Conservation (phyloP, 2,797 vertebrate species). For the Leptatherina wallacei region DNA sequence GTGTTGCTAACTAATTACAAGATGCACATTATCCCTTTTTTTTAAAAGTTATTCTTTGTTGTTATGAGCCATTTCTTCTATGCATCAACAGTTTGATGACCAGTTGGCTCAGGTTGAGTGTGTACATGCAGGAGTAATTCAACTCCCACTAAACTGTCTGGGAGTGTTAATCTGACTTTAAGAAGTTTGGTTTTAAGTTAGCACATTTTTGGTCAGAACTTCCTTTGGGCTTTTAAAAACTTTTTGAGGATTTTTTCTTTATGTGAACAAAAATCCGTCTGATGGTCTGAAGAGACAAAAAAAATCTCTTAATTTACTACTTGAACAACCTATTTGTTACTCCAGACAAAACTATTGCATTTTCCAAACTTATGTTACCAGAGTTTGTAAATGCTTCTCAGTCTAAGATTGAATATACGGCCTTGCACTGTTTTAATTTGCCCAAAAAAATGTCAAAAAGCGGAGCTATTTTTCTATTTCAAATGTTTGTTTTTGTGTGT, state of each 20-base stretch:
- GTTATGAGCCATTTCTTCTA: too few relatives aligned
- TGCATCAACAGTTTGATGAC: neutral
- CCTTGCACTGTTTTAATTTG: neutral
- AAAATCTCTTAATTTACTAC: neutral
- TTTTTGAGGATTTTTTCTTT: neutral
- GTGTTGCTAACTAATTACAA: neutral
- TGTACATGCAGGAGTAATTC: too few relatives aligned
- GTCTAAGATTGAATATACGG: too few relatives aligned
- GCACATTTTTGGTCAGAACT: neutral
- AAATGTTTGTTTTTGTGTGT: constrained; percentile 1
- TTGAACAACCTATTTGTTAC: neutral
- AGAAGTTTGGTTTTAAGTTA: too few relatives aligned
- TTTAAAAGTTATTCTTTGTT: too few relatives aligned
- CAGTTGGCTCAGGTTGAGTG: too few relatives aligned
- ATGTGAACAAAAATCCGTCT: neutral
- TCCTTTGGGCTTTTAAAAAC: neutral
- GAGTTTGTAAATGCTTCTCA: neutral
- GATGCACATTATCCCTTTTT: neutral
- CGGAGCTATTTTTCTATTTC: neutral
- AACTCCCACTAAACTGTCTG: too few relatives aligned
- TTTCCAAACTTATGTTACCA: neutral
- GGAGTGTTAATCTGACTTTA: too few relatives aligned
- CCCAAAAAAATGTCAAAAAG: neutral
- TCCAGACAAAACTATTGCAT: neutral
- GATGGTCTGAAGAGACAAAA: neutral